Percentiles rank a stretch among this genome's conserved stretches.
Evolutionary conservation across 2,113 vertebrate genomes (phyloP).

Genomic region (Poecile atricapillus): DNA sequence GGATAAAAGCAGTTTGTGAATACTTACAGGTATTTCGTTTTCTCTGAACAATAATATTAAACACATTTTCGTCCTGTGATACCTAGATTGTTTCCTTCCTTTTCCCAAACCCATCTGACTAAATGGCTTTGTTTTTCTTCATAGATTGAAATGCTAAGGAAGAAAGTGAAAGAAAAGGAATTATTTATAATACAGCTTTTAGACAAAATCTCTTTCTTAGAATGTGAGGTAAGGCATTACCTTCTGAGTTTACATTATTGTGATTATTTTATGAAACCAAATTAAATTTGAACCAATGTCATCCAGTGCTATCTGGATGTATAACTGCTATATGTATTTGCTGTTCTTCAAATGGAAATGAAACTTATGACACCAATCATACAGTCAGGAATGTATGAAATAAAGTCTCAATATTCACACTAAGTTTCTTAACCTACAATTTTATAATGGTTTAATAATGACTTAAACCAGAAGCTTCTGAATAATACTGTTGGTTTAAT

Average conservation of each 20-base stretch:
- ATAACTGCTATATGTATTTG: neutral
- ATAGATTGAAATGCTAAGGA: slow-evolving; percentile 87
- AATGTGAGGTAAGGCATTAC: slow-evolving; percentile 89
- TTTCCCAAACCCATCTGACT: neutral
- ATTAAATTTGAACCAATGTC: neutral
- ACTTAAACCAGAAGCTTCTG: neutral
- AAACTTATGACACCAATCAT: neutral
- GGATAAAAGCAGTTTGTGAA: neutral
- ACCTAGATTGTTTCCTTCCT: neutral
- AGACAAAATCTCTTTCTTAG: slow-evolving; percentile 94
- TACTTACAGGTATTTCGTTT: neutral
- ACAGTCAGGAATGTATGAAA: neutral
- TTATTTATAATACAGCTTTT: slow-evolving; percentile 92
- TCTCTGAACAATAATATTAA: neutral
- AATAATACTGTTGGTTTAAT: neutral
- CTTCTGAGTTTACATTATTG: neutral
- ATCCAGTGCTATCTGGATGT: neutral
- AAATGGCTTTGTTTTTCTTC: slow-evolving; percentile 39
- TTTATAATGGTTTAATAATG: neutral
- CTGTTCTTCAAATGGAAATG: neutral
- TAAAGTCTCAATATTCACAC: neutral
- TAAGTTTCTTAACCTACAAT: neutral
- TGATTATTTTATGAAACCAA: neutral
- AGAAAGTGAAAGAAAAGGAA: slow-evolving; percentile 91
- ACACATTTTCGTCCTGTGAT: neutral